Base-by-base conservation (phyloP, 2,888 invertebrate species). In the Liopterus haemorrhoidalis region DNA sequence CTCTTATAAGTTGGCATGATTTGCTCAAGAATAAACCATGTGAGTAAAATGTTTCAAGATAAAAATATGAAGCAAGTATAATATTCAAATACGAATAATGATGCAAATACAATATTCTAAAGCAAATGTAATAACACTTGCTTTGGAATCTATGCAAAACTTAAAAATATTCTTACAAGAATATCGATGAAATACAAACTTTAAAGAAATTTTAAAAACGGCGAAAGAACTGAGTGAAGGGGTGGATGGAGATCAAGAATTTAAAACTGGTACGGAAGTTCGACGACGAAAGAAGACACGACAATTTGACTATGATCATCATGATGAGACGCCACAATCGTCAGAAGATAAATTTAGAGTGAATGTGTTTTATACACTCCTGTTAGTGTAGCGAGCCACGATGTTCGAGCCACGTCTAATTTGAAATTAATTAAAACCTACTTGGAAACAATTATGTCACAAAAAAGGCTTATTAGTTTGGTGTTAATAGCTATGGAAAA, bases 41-140 rank as follows among this genome's bases (percentile, higher is more conserved):
- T n/a, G n/a, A n/a, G n/a, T n/a, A n/a, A n/a, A n/a, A n/a, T n/a
- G n/a, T n/a, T n/a, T n/a, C n/a, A n/a, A n/a, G n/a, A n/a, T n/a
- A n/a, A n/a, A n/a, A n/a, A n/a, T n/a, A n/a, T n/a, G n/a, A n/a
- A n/a, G n/a, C n/a, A n/a, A n/a, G n/a, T n/a, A n/a, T n/a, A n/a
- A n/a, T n/a, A n/a, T n/a, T n/a, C n/a, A n/a, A n/a, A n/a, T n/a
- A n/a, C n/a, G n/a, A n/a, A n/a, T n/a, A n/a, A n/a, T n/a, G n/a
- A n/a, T n/a, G n/a, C n/a, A n/a, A n/a, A n/a, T n/a, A n/a, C n/a
- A n/a, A n/a, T n/a, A n/a, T n/a, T n/a, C n/a, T n/a, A n/a, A n/a
- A n/a, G n/a, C n/a, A n/a, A n/a, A n/a, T n/a, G n/a, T n/a, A n/a
- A 43, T 43, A 15, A 38, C 44, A 36, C 38, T 37, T 43, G 41